Conservation (phyloP, 2,888 invertebrate genomes). For the Timandra comae region DNA sequence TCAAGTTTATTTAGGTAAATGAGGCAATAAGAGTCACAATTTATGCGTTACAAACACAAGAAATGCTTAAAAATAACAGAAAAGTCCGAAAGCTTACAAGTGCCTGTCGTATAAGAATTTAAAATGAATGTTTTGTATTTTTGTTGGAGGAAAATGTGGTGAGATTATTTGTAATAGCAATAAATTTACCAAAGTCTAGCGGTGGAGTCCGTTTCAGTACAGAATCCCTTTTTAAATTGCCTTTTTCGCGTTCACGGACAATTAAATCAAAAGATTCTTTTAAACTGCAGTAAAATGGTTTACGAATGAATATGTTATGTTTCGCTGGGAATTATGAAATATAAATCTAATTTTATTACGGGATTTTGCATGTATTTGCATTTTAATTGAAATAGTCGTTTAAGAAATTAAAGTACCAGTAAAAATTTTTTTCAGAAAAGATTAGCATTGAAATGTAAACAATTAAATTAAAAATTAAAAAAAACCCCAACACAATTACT, state of each 20-base stretch:
- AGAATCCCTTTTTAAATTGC: conserved; percentile 40
- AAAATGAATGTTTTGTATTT: conserved; percentile 31
- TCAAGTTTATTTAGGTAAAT: conserved; percentile 15
- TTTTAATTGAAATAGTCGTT: too few species aligned
- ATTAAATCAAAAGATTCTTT: conserved; percentile 36
- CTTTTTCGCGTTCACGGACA: conserved; percentile 43
- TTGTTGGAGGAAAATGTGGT: conserved; percentile 23
- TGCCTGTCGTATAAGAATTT: conserved; percentile 29
- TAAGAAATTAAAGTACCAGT: too few species aligned
- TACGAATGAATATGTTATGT: conserved; percentile 3
- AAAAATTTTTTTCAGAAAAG: too few species aligned
- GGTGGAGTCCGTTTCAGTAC: conserved; percentile 23
- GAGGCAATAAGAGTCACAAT: conserved; percentile 8
- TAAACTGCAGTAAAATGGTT: conserved; percentile 6
- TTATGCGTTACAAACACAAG: conserved; percentile 12
- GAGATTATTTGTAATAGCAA: conserved; percentile 49
- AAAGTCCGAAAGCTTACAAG: conserved; percentile 9
- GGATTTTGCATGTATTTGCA: too few species aligned
- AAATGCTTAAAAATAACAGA: conserved; percentile 9
- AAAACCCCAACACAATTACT: too few species aligned
- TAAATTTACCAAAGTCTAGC: conserved; percentile 47
- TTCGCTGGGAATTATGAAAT: background rate
- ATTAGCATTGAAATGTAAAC: too few species aligned
- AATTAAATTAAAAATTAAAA: too few species aligned
- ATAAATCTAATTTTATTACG: background rate